These are phyloP conservation scores for Baccha elongata DNA, from an alignment of 2,888 invertebrate genomes.

Conservation along the genomic window DNA sequence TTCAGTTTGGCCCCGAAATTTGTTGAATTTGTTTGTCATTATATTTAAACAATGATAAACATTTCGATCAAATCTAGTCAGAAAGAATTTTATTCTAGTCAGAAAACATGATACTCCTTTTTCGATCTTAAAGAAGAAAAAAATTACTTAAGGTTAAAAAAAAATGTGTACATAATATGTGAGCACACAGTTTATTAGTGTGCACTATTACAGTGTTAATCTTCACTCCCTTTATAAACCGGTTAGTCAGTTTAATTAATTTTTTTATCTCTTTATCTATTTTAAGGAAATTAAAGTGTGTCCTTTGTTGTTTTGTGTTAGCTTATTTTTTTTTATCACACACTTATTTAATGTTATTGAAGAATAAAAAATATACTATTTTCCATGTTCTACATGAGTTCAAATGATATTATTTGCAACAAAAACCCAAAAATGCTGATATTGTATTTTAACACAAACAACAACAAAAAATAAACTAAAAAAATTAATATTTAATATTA, in stretches of 20 bases:
- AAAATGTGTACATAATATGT: slow-evolving; percentile 25
- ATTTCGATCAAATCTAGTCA: slow-evolving; percentile 42
- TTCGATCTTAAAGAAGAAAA: slow-evolving; percentile 26
- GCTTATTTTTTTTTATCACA: slow-evolving; percentile 19
- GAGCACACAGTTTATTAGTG: slow-evolving; percentile 33
- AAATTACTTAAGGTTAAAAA: slow-evolving; percentile 30
- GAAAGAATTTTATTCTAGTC: slow-evolving; percentile 61
- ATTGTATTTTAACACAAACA: slow-evolving; percentile 56
- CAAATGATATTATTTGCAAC: slow-evolving; percentile 65
- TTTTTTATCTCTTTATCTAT: slow-evolving; percentile 25
- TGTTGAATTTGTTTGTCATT: slow-evolving; percentile 45
- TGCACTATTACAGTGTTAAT: slow-evolving; percentile 30
- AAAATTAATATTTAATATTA: slow-evolving; percentile 41
- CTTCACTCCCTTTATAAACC: neutral
- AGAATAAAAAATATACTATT: slow-evolving; percentile 18
- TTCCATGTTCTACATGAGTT: slow-evolving; percentile 39
- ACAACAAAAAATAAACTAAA: slow-evolving; percentile 8
- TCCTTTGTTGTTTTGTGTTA: slow-evolving; percentile 37
- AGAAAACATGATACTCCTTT: slow-evolving; percentile 65
- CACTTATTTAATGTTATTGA: slow-evolving; percentile 30
- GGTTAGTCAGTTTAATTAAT: slow-evolving; percentile 17
- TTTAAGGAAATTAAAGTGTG: slow-evolving; percentile 24
- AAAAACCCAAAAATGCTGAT: slow-evolving; percentile 55
- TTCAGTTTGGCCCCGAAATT: slow-evolving; percentile 44
- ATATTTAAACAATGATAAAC: slow-evolving; percentile 12